Conservation (phyloP, 2,113 vertebrate species). For the Symphodus melops region DNA sequence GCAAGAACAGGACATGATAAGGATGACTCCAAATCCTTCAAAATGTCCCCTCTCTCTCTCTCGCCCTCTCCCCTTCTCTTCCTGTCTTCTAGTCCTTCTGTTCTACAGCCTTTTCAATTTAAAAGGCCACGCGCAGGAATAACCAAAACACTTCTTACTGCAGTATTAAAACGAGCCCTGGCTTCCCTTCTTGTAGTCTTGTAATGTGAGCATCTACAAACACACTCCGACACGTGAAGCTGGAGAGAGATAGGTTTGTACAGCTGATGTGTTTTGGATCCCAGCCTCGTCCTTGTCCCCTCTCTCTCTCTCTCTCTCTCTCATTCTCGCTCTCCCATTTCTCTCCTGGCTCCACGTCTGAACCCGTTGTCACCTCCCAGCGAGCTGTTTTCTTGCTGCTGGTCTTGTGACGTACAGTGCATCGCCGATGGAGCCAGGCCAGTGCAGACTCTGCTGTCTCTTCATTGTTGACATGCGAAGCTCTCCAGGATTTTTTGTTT, state of each 20-base stretch:
- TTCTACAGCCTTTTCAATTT: neutral
- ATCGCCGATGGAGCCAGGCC: conserved; percentile 48
- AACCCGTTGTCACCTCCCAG: conserved; percentile 26
- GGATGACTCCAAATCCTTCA: conserved; percentile 12
- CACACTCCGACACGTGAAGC: conserved; percentile 12
- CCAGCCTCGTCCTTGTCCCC: conserved; percentile 20
- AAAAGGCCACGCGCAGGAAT: neutral
- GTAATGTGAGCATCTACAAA: conserved; percentile 14
- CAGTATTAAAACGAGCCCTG: conserved; percentile 11
- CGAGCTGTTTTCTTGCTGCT: conserved; percentile 59
- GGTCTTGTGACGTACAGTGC: conserved; percentile 48
- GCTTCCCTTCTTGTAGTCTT: conserved; percentile 9
- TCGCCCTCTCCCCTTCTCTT: neutral
- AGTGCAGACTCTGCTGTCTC: conserved; percentile 44
- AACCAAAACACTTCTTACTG: neutral
- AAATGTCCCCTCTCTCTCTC: too few relatives aligned
- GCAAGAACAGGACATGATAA: conserved; percentile 26
- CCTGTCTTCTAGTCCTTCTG: neutral
- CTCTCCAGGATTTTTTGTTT: conserved; percentile 45
- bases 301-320: neutral
- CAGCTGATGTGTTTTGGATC: conserved; percentile 48
- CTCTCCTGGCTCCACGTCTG: conserved; percentile 23
- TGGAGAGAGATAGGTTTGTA: conserved; percentile 20
- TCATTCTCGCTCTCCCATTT: neutral
- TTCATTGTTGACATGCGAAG: conserved; percentile 66